A percentile compares a stretch with the other conserved stretches of the same genome.
phyloP scores from a whole-genome alignment of 2,113 vertebrate genomes.

The Channa argus region DNA sequence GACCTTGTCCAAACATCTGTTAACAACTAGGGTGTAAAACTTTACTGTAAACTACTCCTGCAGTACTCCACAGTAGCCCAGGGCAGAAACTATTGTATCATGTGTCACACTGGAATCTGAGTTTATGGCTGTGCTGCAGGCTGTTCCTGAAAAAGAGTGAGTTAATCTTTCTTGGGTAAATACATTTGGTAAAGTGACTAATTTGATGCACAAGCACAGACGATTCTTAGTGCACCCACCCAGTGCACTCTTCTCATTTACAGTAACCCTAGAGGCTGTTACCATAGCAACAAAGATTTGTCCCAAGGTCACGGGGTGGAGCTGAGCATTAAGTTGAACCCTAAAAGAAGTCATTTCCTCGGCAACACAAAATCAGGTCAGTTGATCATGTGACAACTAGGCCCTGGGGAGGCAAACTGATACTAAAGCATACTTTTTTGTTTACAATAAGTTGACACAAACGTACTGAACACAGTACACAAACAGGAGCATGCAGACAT shows the following conservation, averaged over 20 bases:
- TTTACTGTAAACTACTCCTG: neutral
- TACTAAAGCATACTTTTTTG: slow-evolving; percentile 22
- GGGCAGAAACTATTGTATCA: neutral
- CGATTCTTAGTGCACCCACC: neutral
- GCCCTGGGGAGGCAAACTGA: slow-evolving; percentile 45
- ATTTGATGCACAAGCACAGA: slow-evolving; percentile 33
- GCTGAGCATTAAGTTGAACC: slow-evolving; percentile 34
- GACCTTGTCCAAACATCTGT: slow-evolving; percentile 8
- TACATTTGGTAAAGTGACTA: slow-evolving; percentile 19
- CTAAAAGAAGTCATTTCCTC: slow-evolving; percentile 43
- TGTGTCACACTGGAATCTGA: slow-evolving; percentile 6
- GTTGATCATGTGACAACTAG: slow-evolving; percentile 47
- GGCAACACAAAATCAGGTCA: slow-evolving; percentile 63
- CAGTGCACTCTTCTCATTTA: slow-evolving; percentile 35
- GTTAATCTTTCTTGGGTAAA: slow-evolving; percentile 1
- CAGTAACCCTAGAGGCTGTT: slow-evolving; percentile 54
- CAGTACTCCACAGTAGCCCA: neutral
- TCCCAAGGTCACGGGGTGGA: slow-evolving; percentile 49
- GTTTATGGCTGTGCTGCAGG: neutral
- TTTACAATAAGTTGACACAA: slow-evolving; percentile 35
- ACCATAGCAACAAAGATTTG: slow-evolving; percentile 46
- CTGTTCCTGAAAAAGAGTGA: slow-evolving; percentile 7
- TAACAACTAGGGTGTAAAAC: slow-evolving; percentile 5
- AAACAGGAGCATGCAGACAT: neutral
- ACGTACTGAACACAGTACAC: slow-evolving; percentile 12